Evolutionary conservation across 2,888 invertebrate genomes (phyloP).

Genomic region (Reticulitermes lucifugus): DNA sequence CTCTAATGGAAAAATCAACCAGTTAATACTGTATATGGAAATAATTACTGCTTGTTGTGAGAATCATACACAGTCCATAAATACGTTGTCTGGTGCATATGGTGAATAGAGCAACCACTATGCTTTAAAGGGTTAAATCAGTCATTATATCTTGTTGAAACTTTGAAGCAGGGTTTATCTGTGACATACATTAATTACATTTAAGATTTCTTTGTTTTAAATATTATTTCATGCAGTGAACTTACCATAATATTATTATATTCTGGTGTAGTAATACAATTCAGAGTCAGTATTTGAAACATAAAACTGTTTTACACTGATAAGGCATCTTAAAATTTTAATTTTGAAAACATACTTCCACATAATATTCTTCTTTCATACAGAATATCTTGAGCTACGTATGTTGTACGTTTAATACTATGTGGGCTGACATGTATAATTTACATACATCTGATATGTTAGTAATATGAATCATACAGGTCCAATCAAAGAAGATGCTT

Average conservation of each 20-base stretch:
- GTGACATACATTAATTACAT: background rate
- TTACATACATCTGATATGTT: too few species aligned
- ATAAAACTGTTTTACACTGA: background rate
- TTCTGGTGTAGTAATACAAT: background rate
- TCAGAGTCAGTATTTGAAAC: background rate
- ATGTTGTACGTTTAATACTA: background rate
- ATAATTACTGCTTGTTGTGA: too few species aligned
- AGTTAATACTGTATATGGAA: too few species aligned
- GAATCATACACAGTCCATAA: too few species aligned
- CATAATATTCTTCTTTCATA: background rate
- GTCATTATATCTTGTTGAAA: background rate
- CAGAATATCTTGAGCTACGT: background rate
- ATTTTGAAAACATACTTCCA: background rate
- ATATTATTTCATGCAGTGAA: background rate
- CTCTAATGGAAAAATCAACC: too few species aligned
- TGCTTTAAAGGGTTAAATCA: background rate
- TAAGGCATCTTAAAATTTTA: too few species aligned
- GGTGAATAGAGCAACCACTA: too few species aligned
- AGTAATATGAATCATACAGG: background rate
- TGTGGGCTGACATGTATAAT: too few species aligned
- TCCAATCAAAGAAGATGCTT: too few species aligned
- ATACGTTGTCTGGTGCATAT: too few species aligned
- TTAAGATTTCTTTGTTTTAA: background rate
- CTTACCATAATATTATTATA: background rate
- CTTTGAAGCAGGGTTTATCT: constrained; percentile 1